phyloP scores from a whole-genome alignment of 2,888 invertebrate genomes.

The Auanema freiburgensis region DNA sequence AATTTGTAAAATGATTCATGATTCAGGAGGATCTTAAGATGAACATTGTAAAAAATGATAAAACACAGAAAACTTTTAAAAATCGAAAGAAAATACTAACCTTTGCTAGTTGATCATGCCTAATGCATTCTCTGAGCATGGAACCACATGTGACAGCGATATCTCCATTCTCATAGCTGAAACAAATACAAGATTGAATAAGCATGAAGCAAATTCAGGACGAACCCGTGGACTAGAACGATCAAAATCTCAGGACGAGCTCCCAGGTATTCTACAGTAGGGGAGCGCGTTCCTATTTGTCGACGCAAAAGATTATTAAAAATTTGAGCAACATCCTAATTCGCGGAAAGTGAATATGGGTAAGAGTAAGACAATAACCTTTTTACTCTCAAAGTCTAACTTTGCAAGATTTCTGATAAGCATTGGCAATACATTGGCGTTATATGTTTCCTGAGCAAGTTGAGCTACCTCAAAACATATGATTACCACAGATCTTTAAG shows the following conservation, averaged over 20 bases:
- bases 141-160: constrained; percentile 98
- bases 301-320: constrained; percentile 97
- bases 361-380: constrained; percentile 65
- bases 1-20: constrained; percentile 99
- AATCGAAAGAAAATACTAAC: constrained; percentile 1
- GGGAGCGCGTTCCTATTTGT: constrained; percentile 95
- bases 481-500: too few species aligned
- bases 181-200: constrained; percentile 17
- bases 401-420: constrained; percentile 81
- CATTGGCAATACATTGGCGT: constrained; percentile 87
- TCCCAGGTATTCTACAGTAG: constrained; percentile 95
- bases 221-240: constrained; percentile 54
- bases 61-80: neutral
- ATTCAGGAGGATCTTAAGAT: constrained; percentile 81
- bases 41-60: neutral
- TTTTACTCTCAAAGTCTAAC: constrained; percentile 87
- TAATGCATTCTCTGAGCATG: constrained; percentile 96
- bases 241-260: constrained; percentile 89
- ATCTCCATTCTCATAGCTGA: constrained; percentile 89
- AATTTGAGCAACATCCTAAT: constrained; percentile 89
- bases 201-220: too few species aligned
- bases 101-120: constrained; percentile 95
- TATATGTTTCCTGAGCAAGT: constrained; percentile 96
- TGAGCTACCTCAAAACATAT: constrained; percentile 71
- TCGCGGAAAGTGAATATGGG: constrained; percentile 1